A percentile compares a stretch with the other conserved stretches of the same genome.
phyloP scores from a whole-genome alignment of 1,140 invertebrate genomes.

The Drosophila ohnishii region DNA sequence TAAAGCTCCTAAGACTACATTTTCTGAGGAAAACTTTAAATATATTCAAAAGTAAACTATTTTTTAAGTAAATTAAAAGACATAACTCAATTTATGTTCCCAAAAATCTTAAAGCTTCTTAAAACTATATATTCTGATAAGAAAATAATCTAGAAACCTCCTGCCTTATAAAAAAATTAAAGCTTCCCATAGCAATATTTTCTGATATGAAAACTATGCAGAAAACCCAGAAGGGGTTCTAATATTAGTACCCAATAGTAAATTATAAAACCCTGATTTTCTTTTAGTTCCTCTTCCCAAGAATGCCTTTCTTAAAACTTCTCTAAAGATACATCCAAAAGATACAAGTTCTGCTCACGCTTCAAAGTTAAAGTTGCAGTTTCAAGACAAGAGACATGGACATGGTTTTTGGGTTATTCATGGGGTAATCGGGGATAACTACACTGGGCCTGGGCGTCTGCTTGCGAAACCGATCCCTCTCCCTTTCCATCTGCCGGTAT shows the following conservation, averaged over 20 bases:
- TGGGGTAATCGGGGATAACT: conserved; percentile 63
- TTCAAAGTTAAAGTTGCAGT: conserved; percentile 20
- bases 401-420: conserved; percentile 1
- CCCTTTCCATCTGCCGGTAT: conserved; percentile 75
- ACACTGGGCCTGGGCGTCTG: conserved; percentile 77
- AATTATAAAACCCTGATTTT: no score
- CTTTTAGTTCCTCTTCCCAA: no score
- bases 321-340: background rate
- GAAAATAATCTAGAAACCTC: no score
- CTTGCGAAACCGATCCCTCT: conserved; percentile 74
- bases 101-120: background rate
- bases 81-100: background rate
- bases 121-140: no score
- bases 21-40: no score
- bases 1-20: no score
- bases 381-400: conserved; percentile 37
- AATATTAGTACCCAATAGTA: background rate
- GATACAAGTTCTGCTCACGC: conserved; percentile 2
- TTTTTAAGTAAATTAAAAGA: no score
- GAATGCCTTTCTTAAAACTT: background rate
- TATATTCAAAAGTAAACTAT: no score
- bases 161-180: no score
- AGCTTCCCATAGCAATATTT: no score
- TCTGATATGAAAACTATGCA: background rate
- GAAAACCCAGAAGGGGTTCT: no score